A percentile compares a stretch with the other conserved stretches of the same genome.
phyloP scores from a whole-genome alignment of 2,113 vertebrate genomes.

The Podarcis cretensis region DNA sequence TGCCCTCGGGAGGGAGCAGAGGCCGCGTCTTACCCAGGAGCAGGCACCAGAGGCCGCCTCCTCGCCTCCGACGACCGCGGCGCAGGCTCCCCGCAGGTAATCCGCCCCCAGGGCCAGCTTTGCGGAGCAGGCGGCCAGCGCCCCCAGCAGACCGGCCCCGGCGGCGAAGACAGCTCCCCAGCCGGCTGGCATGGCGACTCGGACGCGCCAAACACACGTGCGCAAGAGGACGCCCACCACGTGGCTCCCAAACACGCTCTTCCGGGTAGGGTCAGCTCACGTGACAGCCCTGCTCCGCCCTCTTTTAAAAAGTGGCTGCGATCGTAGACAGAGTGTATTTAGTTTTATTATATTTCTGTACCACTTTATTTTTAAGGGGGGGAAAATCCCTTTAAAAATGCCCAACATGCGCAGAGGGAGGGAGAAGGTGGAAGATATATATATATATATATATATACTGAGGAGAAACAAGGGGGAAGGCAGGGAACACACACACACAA shows the following conservation, averaged over 20 bases:
- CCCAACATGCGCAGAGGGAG: not conserved
- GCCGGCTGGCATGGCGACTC: not conserved
- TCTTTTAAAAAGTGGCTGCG: too few relatives aligned
- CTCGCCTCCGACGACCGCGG: slow-evolving; percentile 58
- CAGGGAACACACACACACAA: not conserved
- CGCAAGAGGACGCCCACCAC: not conserved
- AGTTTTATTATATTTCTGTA: not conserved
- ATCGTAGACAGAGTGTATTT: too few relatives aligned
- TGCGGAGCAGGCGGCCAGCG: slow-evolving; percentile 85
- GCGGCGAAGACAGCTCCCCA: slow-evolving; percentile 74
- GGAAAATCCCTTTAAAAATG: too few relatives aligned
- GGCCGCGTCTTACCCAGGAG: not conserved
- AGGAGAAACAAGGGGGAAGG: not conserved
- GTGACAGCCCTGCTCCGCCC: not conserved
- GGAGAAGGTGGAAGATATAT: too few relatives aligned
- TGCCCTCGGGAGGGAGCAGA: too few relatives aligned
- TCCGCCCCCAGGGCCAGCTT: slow-evolving; percentile 86
- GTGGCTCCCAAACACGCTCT: not conserved
- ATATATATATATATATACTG: too few relatives aligned
- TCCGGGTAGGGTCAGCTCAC: not conserved
- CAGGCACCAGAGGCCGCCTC: not conserved
- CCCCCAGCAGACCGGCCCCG: slow-evolving; percentile 84
- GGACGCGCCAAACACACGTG: accelerated
- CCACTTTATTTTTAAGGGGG: too few relatives aligned
- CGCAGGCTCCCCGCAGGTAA: slow-evolving; percentile 78